Percentiles rank a stretch among this genome's conserved stretches.
These are phyloP conservation scores for Premnoplex brunnescens DNA, from an alignment of 2,797 vertebrate genomes.

Conservation along the genomic window DNA sequence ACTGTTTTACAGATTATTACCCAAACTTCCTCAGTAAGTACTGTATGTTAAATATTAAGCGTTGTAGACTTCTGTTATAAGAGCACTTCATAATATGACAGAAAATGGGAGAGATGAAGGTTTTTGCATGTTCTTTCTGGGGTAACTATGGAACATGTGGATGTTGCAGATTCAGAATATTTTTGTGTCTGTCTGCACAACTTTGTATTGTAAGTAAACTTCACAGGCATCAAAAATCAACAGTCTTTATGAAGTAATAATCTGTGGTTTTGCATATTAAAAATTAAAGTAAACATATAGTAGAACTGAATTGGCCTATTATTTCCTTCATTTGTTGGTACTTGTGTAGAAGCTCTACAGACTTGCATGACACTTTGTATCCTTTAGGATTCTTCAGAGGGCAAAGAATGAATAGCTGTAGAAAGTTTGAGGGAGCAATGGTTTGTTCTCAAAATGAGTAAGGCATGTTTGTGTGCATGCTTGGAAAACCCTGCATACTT, in stretches of 20 bases:
- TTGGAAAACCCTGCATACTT: neutral
- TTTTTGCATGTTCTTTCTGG: neutral
- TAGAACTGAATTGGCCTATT: neutral
- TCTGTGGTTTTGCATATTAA: neutral
- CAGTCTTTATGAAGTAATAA: neutral
- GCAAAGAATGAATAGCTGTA: neutral
- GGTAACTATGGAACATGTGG: neutral
- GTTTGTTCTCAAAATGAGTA: neutral
- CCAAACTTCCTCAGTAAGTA: conserved; percentile 98
- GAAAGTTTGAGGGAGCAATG: neutral
- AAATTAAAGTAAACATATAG: neutral
- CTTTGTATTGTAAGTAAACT: neutral
- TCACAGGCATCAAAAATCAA: neutral
- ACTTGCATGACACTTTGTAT: neutral
- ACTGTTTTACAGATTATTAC: conserved; percentile 97
- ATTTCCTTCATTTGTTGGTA: neutral
- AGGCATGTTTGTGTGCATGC: neutral
- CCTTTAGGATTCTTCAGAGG: neutral
- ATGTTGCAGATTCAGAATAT: neutral
- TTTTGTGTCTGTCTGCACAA: neutral
- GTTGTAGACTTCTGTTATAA: neutral
- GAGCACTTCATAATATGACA: neutral
- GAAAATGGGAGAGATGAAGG: neutral
- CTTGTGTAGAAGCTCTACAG: neutral
- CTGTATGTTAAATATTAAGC: neutral